phyloP scores from a whole-genome alignment of 92 coral and sea anemone species.

The Metridium senile region DNA sequence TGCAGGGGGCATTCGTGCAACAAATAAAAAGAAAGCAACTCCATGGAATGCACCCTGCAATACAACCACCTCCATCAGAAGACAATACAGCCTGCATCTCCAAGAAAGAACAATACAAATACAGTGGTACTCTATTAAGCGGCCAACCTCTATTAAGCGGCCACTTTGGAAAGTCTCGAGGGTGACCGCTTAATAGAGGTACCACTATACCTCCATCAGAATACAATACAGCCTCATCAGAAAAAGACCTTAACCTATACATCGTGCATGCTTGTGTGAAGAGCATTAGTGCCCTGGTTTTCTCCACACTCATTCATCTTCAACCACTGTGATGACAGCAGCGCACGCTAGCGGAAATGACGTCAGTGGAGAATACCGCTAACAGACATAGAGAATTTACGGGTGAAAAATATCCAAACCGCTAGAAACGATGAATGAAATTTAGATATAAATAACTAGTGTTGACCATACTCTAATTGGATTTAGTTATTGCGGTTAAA shows the following conservation, averaged over 20 bases:
- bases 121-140: too few species aligned
- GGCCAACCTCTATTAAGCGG: too few species aligned
- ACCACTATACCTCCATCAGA: too few species aligned
- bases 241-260: background rate
- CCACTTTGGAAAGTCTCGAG: too few species aligned
- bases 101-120: too few species aligned
- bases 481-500: background rate
- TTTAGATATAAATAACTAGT: background rate
- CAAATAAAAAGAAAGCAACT: too few species aligned
- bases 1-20: too few species aligned
- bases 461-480: background rate
- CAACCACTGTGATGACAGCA: background rate
- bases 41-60: too few species aligned
- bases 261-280: background rate
- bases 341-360: background rate
- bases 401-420: background rate
- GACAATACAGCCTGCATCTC: too few species aligned
- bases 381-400: slow-evolving; percentile 11
- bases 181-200: too few species aligned
- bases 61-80: too few species aligned
- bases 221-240: background rate
- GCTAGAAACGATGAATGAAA: background rate
- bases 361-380: slow-evolving; percentile 4
- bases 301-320: background rate
- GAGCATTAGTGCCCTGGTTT: background rate